A percentile compares a stretch with the other conserved stretches of the same genome.
Conservation (phyloP, 2,888 invertebrate genomes). For the Drosophila putrida region DNA sequence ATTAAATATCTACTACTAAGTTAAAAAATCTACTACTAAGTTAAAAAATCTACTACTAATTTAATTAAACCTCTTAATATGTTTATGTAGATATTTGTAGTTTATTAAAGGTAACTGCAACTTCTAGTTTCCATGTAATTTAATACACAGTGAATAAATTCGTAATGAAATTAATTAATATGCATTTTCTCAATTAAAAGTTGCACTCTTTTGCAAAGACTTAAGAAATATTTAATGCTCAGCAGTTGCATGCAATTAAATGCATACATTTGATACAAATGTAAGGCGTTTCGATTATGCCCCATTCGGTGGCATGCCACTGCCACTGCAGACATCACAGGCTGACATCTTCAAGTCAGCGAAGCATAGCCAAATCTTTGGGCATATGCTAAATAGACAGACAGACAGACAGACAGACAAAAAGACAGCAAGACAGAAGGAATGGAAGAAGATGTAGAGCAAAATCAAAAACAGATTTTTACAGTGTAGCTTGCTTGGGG, state of each 20-base stretch:
- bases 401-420: background rate
- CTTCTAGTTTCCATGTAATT: background rate
- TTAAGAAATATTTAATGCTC: slow-evolving; percentile 3
- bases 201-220: background rate
- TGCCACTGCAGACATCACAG: slow-evolving; percentile 20
- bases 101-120: no score
- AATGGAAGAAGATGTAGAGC: background rate
- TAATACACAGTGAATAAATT: background rate
- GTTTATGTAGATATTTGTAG: no score
- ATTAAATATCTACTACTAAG: no score
- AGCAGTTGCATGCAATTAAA: slow-evolving; percentile 10
- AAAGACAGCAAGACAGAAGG: background rate
- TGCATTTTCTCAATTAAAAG: slow-evolving; percentile 10
- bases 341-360: slow-evolving; percentile 50
- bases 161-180: slow-evolving; percentile 8
- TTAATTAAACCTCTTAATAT: no score
- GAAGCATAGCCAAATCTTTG: slow-evolving; percentile 52
- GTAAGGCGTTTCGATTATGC: slow-evolving; percentile 23
- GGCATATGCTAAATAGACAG: slow-evolving; percentile 57
- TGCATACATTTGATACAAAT: slow-evolving; percentile 4
- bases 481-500: slow-evolving; percentile 31
- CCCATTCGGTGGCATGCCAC: slow-evolving; percentile 23
- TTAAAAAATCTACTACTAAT: no score
- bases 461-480: slow-evolving; percentile 57
- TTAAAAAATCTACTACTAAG: no score